These are phyloP conservation scores for Pseudochaenichthys georgianus DNA, from an alignment of 2,797 vertebrate species.

Conservation along the genomic window DNA sequence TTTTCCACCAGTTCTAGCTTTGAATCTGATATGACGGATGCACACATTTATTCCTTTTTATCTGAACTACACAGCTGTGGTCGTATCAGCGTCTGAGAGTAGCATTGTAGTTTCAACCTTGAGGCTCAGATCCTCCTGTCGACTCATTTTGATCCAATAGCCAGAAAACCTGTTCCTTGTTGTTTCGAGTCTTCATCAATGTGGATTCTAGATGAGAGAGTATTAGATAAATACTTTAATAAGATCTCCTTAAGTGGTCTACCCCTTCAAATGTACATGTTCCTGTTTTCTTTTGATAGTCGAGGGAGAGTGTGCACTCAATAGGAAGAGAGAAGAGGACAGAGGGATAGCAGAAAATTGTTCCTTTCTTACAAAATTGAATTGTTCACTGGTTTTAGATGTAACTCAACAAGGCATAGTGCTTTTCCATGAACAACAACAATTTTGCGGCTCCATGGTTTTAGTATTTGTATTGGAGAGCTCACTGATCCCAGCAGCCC, in stretches of 20 bases:
- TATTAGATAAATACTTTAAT: background rate
- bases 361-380: background rate
- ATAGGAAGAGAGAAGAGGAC: background rate
- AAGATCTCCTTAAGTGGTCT: conserved; percentile 8
- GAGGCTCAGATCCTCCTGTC: conserved; percentile 28
- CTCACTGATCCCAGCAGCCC: conserved; percentile 24
- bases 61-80: conserved; percentile 45
- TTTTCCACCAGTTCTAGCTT: conserved; percentile 22
- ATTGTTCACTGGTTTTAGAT: conserved; percentile 19
- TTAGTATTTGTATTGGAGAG: conserved; percentile 15
- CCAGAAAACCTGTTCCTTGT: background rate
- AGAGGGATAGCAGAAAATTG: background rate
- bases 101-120: conserved; percentile 31
- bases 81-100: conserved; percentile 30
- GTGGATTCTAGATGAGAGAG: background rate
- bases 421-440: conserved; percentile 27
- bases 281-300: background rate
- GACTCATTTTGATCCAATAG: conserved; percentile 19
- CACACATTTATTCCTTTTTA: conserved; percentile 52
- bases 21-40: conserved; percentile 57
- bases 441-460: conserved; percentile 9
- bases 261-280: background rate
- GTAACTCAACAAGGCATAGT: background rate
- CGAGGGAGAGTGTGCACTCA: background rate
- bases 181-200: conserved; percentile 10